Base-by-base conservation (phyloP, 2,888 invertebrate species). In the Erebia epiphron region DNA sequence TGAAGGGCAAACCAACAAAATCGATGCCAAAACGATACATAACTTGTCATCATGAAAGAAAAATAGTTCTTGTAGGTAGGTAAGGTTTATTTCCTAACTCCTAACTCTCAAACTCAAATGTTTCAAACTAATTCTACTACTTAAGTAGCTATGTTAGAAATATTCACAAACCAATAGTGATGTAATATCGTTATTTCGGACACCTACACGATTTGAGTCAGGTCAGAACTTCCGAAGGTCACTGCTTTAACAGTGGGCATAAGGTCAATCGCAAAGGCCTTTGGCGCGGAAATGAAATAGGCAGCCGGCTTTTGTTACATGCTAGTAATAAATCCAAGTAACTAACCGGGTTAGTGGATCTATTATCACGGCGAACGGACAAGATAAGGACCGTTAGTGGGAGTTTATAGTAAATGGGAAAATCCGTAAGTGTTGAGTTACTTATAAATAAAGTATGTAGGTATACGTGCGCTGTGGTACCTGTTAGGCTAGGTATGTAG, bases 261-360 rank as follows among this genome's bases (percentile, higher is more conserved):
- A 68, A 71, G 68, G 68, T 71, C 67, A 63, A 46, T 56, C 58
- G 52, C 50, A 43, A 63, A 64, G 64, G 41, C 60, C 54, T 11
- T 56, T 50, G 61, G 56, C 50, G 41, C 68, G 65, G 68, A 71
- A 61, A 66, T 68, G 54, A 46, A 71, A 71, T 60, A 68, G 18
- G 35, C 60, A 54, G 18, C 18, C 35, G 26, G 46, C 46, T 26
- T 26, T 52, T 43, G 43, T 16, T 35, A 50, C 10, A 41, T 21
- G 21, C 7, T 13, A 21, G 18, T 18, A 43, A 61, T 61, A 18
- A 21, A 62, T 49, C 14, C 49, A 21, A 62, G n/a, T 21, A 16
- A 11, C 11, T 61, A 16, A 54, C 18, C 52, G 21, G 13, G 21
- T 62, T 49, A 62, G 62, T 41, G 10, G 16, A 57, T 21, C n/a